phyloP scores from a whole-genome alignment of 2,797 vertebrate genomes.

The Lacerta agilis region DNA sequence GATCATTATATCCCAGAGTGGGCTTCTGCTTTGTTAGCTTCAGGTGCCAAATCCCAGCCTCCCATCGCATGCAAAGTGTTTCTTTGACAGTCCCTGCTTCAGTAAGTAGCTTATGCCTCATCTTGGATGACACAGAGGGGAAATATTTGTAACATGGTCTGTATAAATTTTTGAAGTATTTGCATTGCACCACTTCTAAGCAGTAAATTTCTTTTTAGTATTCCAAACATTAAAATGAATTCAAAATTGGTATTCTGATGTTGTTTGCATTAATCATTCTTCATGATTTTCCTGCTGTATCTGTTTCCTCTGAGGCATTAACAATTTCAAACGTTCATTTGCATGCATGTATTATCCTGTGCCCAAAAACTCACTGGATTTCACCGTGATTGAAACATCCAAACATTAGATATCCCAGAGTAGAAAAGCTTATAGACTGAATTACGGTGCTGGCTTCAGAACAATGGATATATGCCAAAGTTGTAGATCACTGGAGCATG shows the following conservation, averaged over 20 bases:
- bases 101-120: background rate
- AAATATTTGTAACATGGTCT: background rate
- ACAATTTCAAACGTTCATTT: constrained; percentile 45
- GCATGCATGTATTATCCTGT: constrained; percentile 27
- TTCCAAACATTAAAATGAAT: background rate
- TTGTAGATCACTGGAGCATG: constrained; percentile 23
- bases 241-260: background rate
- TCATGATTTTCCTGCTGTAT: background rate
- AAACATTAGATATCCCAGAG: constrained; percentile 25
- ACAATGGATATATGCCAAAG: constrained; percentile 28
- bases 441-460: constrained; percentile 22
- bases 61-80: background rate
- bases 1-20: background rate
- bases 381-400: constrained; percentile 33
- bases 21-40: background rate
- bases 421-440: constrained; percentile 9
- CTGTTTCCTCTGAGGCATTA: background rate
- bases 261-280: background rate
- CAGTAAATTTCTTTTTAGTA: background rate
- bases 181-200: background rate
- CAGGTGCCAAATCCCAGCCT: background rate
- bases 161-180: background rate
- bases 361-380: constrained; percentile 57
- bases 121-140: background rate
- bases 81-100: background rate